Evolutionary conservation across 2,888 invertebrate species (phyloP), one percentile per base, ranked within the genome.

Genomic region (Pomacea canaliculata): DNA sequence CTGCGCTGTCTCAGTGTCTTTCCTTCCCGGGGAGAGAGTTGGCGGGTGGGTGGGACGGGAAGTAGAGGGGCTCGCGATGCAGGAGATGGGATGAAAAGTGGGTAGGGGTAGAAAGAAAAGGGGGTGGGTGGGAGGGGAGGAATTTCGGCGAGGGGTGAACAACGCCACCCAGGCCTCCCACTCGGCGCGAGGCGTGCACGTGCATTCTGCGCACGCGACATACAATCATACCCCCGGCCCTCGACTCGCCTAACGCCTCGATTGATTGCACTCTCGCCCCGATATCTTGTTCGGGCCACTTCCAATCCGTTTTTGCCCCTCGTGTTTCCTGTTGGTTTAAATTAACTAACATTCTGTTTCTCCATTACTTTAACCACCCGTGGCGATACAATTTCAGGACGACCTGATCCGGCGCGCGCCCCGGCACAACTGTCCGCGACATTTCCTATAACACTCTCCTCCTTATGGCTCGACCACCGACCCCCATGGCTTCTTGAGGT

Each of bases 141-240:
- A 7, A 56, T 10, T 10, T 16, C 12, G 51, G 51, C 10, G 51
- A 16, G 51, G 51, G 51, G 51, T 1, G 51, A 56, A 56, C 16
- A 56, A 56, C 51, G 51, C 51, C 51, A 56, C 19, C 19, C 27
- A 63, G 63, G 51, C 65, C 72, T 65, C 66, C 66, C 66, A 66
- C 65, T 56, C 4, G 27, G 72, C 37, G 56, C 27, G 51, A 37
- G 46, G 18, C 37, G 49, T 51, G 71, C 65, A 62, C 71, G 72
- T 73, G 72, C 72, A 73, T 73, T 56, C 63, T 63, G 27, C 19
- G 63, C 63, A 63, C 63, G 27, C 63, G 63, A 63, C n/a, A 63
- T 63, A 27, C 63, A 63, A 63, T 63, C 63, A 63, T 63, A 63
- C 63, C 27, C 37, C 10, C 63, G 63, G 10, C 63, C 16, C 19